Evolutionary conservation across 2,113 vertebrate species (phyloP), one percentile per base, ranked within the genome.

Genomic region (Sisor rabdophorus): DNA sequence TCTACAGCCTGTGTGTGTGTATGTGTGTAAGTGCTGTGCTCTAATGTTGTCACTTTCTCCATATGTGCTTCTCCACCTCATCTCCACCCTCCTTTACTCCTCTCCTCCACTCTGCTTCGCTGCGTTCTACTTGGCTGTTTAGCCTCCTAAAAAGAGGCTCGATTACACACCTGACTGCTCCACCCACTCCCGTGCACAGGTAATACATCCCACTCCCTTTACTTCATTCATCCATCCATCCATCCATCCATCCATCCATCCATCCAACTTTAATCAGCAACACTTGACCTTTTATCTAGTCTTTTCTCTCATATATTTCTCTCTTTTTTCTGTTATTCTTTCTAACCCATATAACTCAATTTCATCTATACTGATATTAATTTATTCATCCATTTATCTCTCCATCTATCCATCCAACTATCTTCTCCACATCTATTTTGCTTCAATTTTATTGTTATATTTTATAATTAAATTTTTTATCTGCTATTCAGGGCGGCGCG

Each of bases 121-220:
- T 36, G 32, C 32, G 32, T 36, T 92, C 91, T 32, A 4, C 92
- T 84, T 88, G 59, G 87, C 88, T 88, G 10, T 89, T 85, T 92
- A 99, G 97, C 97, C 97, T 94, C 97, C 97, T 95, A 99, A 99
- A 99, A 99, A 97, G 92, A 91, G 94, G 87, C 94, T 98, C 95
- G 97, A 99, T 91, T 98, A 96, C 96, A 95, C 95, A 93, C 97
- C 91, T 94, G 96, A 97, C 87, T 93, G 87, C 91, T 93, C 95
- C 88, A 85, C 94, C 84, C 92, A 89, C 92, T 90, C 93, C 90
- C 92, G 89, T 85, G 92, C 94, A 64, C 94, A 98, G 97, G 97
- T 99, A 98, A 98, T 89, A 59, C 79, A 84, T 75, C 78, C 81
- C 76, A 77, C 73, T 63, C 36, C 9, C 58, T 32, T 2, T 69